These are phyloP conservation scores for Lumbricus terrestris DNA, from an alignment of 2,888 invertebrate species.

Conservation along the genomic window DNA sequence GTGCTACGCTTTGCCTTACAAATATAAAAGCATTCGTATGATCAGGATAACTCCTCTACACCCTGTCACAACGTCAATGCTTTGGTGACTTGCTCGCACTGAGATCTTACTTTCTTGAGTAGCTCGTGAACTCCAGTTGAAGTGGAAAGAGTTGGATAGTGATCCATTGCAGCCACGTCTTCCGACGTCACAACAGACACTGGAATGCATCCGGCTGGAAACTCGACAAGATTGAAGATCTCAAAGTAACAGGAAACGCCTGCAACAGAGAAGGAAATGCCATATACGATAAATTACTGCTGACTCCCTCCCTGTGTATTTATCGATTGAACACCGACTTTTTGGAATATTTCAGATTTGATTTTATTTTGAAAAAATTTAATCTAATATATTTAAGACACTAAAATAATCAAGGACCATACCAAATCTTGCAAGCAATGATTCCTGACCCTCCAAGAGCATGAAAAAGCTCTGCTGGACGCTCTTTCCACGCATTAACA, in stretches of 20 bases:
- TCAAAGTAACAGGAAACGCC: not conserved
- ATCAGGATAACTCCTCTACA: not conserved
- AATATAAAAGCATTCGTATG: not conserved
- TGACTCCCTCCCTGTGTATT: not conserved
- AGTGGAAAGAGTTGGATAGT: not conserved
- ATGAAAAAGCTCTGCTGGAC: too few species aligned
- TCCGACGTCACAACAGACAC: not conserved
- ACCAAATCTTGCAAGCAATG: too few species aligned
- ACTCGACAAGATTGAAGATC: constrained; percentile 19
- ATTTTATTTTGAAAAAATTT: too few species aligned
- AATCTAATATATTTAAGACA: too few species aligned
- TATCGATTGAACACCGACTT: not conserved
- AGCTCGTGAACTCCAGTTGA: not conserved
- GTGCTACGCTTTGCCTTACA: not conserved
- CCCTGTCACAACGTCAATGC: not conserved
- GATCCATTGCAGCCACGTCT: not conserved
- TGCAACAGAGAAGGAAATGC: not conserved
- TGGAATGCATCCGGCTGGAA: constrained; percentile 9
- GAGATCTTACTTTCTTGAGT: not conserved
- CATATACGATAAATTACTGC: too few species aligned
- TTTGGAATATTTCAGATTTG: not conserved
- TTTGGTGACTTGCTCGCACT: not conserved
- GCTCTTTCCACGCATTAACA: too few species aligned
- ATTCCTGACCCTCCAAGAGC: too few species aligned
- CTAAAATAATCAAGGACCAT: not conserved